phyloP scores from a whole-genome alignment of 1,140 invertebrate genomes.

The Scaptomyza graminum region DNA sequence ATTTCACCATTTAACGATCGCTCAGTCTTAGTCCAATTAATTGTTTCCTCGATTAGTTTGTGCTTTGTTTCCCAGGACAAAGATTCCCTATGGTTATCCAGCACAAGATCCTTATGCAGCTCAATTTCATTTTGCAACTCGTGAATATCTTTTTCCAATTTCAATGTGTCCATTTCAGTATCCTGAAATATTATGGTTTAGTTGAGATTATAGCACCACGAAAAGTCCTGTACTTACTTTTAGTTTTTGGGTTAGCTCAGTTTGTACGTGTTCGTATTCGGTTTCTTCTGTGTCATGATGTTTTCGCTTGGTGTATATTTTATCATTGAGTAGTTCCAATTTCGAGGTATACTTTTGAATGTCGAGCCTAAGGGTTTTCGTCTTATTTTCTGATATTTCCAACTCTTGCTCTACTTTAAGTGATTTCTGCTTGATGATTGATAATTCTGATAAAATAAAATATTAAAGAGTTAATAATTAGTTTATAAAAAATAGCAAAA shows the following conservation, averaged over 20 bases:
- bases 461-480: not conserved
- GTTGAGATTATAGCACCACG: constrained; percentile 62
- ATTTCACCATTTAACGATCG: constrained; percentile 87
- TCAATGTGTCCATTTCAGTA: constrained; percentile 87
- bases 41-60: constrained; percentile 88
- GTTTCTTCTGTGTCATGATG: constrained; percentile 86
- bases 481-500: not conserved
- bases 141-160: constrained; percentile 88
- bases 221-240: constrained; percentile 75
- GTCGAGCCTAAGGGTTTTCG: constrained; percentile 85
- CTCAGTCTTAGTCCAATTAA: constrained; percentile 87
- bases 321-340: constrained; percentile 86
- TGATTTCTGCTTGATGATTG: constrained; percentile 90
- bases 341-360: constrained; percentile 86
- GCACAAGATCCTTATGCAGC: constrained; percentile 86
- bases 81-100: constrained; percentile 87
- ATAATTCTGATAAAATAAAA: constrained; percentile 85
- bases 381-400: constrained; percentile 85
- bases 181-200: constrained; percentile 78
- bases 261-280: constrained; percentile 85
- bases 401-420: constrained; percentile 88
- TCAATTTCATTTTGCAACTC: constrained; percentile 88
- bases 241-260: constrained; percentile 85
- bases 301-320: constrained; percentile 86
- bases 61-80: constrained; percentile 92